Conservation (phyloP, 2,113 vertebrate genomes). For the Corythoichthys intestinalis region DNA sequence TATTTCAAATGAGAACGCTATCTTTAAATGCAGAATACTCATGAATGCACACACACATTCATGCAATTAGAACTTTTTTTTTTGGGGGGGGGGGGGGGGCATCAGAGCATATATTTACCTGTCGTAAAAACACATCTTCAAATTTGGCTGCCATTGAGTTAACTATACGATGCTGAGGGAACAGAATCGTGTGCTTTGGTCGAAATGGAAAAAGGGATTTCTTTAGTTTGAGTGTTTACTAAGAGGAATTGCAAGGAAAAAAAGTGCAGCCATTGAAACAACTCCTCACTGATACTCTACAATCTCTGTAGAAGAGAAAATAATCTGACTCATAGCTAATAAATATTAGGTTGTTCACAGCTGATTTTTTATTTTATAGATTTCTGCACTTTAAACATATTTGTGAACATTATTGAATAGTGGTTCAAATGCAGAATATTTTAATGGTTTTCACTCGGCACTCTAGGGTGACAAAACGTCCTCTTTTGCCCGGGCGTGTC, state of each 20-base stretch:
- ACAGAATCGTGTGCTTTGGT: background rate
- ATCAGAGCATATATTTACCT: no score
- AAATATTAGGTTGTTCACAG: background rate
- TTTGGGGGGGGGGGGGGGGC: no score
- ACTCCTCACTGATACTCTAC: background rate
- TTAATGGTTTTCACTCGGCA: no score
- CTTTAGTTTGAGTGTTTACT: background rate
- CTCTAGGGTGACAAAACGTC: no score
- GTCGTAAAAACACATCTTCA: no score
- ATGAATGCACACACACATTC: background rate
- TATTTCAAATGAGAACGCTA: constrained; percentile 12
- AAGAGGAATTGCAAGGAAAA: constrained; percentile 8
- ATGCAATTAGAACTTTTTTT: no score
- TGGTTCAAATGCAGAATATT: no score
- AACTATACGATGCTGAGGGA: background rate
- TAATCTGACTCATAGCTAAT: no score
- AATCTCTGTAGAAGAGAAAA: background rate
- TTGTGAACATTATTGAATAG: no score
- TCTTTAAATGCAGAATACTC: background rate
- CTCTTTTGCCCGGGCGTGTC: no score
- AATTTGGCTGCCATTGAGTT: background rate
- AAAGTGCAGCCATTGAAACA: background rate
- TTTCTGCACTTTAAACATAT: no score
- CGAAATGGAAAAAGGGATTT: constrained; percentile 6
- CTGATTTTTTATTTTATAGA: background rate